These are phyloP conservation scores for Hippopotamus amphibius DNA, from an alignment of 2,113 vertebrate genomes.

Conservation along the genomic window DNA sequence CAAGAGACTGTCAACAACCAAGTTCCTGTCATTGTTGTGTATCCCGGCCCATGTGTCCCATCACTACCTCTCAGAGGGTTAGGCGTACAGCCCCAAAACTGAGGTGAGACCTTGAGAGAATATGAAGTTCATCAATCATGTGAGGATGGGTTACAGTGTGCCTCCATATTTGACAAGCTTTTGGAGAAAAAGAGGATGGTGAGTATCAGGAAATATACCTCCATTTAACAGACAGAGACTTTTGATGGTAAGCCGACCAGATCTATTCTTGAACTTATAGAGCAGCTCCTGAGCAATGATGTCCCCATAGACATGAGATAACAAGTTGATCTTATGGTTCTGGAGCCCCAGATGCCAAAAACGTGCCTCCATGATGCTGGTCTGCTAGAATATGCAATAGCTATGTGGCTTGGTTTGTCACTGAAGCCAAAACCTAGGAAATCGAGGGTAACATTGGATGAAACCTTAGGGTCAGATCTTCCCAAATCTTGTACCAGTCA, in stretches of 20 bases:
- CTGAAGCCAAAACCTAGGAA: no score
- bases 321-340: conserved; percentile 90
- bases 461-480: no score
- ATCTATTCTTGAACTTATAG: conserved; percentile 93
- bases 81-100: conserved; percentile 91
- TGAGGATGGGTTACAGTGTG: conserved; percentile 89
- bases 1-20: conserved; percentile 88
- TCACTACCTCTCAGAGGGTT: conserved; percentile 91
- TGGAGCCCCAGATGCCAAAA: conserved; percentile 89
- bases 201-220: conserved; percentile 94
- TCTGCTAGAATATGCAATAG: background rate
- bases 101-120: conserved; percentile 91
- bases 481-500: no score
- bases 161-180: conserved; percentile 94
- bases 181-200: conserved; percentile 92
- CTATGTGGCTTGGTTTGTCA: background rate
- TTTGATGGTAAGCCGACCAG: conserved; percentile 91
- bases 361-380: background rate
- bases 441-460: no score
- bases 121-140: conserved; percentile 91
- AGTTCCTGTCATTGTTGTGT: conserved; percentile 90
- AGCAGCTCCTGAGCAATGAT: conserved; percentile 95
- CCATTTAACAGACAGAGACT: conserved; percentile 96
- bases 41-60: conserved; percentile 96
- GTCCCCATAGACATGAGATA: conserved; percentile 95